A percentile compares a stretch with the other conserved stretches of the same genome.
These are phyloP conservation scores for Eupithecia dodoneata DNA, from an alignment of 2,888 invertebrate genomes.

Conservation along the genomic window DNA sequence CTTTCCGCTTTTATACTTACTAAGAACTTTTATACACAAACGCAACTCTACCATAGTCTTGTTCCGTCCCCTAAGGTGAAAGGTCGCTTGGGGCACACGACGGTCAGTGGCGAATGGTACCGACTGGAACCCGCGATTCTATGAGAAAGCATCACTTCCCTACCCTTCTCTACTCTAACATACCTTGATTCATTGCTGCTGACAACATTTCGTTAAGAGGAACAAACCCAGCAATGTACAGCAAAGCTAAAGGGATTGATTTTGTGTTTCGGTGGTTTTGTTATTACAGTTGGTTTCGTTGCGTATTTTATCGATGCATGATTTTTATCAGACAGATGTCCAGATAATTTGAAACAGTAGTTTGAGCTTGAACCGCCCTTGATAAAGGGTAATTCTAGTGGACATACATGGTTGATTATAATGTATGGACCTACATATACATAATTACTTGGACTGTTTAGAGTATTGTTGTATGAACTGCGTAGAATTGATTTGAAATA, in stretches of 20 bases:
- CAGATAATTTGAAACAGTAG: slow-evolving; percentile 27
- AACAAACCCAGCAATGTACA: slow-evolving; percentile 39
- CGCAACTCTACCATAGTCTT: slow-evolving; percentile 53
- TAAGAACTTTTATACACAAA: slow-evolving; percentile 10
- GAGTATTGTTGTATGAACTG: not conserved
- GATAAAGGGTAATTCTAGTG: slow-evolving; percentile 16
- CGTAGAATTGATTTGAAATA: not conserved
- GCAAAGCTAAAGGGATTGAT: slow-evolving; percentile 17
- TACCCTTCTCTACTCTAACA: slow-evolving; percentile 2
- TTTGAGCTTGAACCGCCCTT: not conserved
- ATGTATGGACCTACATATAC: not conserved
- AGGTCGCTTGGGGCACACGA: slow-evolving; percentile 77
- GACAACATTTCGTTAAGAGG: not conserved
- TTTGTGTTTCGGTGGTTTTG: slow-evolving; percentile 23
- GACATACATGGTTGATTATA: slow-evolving; percentile 9
- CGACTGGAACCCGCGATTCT: slow-evolving; percentile 63
- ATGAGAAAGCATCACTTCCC: slow-evolving; percentile 41
- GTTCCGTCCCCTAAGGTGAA: slow-evolving; percentile 76
- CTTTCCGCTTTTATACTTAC: not conserved
- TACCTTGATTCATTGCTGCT: slow-evolving; percentile 29
- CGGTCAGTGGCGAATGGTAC: slow-evolving; percentile 81
- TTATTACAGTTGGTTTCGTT: slow-evolving; percentile 19
- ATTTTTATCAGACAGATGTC: slow-evolving; percentile 20
- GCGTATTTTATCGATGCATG: slow-evolving; percentile 15
- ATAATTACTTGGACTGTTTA: not conserved